Evolutionary conservation across 2,797 vertebrate genomes (phyloP).

Genomic region (Squalus acanthias): DNA sequence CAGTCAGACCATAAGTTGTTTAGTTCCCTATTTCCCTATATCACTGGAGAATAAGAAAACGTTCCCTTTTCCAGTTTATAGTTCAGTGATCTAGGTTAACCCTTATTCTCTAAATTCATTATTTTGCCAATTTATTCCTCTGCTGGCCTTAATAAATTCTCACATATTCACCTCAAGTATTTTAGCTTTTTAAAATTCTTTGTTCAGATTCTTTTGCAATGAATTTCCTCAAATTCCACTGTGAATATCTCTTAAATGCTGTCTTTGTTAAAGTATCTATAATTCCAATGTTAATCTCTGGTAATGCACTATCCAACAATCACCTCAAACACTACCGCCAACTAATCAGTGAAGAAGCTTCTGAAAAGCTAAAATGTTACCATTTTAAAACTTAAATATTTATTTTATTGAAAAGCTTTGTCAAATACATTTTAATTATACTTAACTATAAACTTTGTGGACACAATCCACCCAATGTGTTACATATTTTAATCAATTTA

Average conservation of each 20-base stretch:
- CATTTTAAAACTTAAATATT: background rate
- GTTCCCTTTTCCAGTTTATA: background rate
- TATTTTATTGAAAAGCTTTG: too few relatives aligned
- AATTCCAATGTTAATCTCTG: background rate
- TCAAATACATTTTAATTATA: background rate
- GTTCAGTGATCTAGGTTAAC: background rate
- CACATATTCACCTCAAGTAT: background rate
- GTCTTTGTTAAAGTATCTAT: background rate
- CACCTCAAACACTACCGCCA: background rate
- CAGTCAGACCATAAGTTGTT: background rate
- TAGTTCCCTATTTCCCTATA: background rate
- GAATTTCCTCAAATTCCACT: background rate
- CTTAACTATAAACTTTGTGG: background rate
- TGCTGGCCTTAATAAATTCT: background rate
- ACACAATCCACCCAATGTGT: background rate
- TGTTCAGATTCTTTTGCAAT: background rate
- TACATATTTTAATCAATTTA: background rate
- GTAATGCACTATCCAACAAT: background rate
- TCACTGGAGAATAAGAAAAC: background rate
- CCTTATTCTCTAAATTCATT: background rate
- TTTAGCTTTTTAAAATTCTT: background rate
- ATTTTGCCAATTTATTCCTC: background rate
- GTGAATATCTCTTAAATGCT: background rate
- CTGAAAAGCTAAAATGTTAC: background rate
- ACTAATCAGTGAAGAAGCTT: background rate